Conservation (phyloP, 1,140 invertebrate species). For the Hylyphantes graminicola region DNA sequence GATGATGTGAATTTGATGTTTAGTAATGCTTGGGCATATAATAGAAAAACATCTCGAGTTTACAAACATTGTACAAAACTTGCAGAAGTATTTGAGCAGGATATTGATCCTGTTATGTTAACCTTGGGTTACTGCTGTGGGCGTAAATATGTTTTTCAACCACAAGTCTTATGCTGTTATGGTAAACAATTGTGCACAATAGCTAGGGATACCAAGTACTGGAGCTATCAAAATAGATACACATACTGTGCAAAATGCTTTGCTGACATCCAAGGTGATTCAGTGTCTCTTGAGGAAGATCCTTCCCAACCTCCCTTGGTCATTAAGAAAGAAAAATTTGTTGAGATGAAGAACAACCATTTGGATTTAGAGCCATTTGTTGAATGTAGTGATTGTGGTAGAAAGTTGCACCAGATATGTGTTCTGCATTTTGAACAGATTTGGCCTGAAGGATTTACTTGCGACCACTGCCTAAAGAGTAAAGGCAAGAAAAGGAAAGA, state of each 20-base stretch:
- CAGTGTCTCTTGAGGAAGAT: constrained; percentile 90
- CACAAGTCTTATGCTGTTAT: constrained; percentile 98
- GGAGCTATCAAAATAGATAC: constrained; percentile 98
- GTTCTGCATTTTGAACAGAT: constrained; percentile 95
- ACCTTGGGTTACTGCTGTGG: constrained; percentile 99
- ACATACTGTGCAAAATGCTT: constrained; percentile 99
- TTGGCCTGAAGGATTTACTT: constrained; percentile 91
- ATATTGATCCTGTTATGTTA: constrained; percentile 99
- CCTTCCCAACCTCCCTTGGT: constrained; percentile 76
- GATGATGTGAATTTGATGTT: constrained; percentile 99
- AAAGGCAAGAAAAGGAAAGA: constrained; percentile 93
- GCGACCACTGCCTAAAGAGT: constrained; percentile 96
- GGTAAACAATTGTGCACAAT: constrained; percentile 99
- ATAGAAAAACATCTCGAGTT: constrained; percentile 96
- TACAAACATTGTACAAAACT: constrained; percentile 97
- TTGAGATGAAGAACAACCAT: constrained; percentile 41
- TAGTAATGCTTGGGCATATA: constrained; percentile 99
- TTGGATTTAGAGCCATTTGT: constrained; percentile 75
- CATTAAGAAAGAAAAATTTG: constrained; percentile 33
- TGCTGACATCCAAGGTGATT: constrained; percentile 98
- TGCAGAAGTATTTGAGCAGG: constrained; percentile 96
- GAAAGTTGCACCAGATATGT: constrained; percentile 98
- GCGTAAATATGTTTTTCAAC: constrained; percentile 97
- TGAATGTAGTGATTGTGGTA: constrained; percentile 92
- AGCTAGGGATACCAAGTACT: constrained; percentile 97